A percentile compares a stretch with the other conserved stretches of the same genome.
Conservation (phyloP, 2,113 vertebrate genomes). For the Martes martes region DNA sequence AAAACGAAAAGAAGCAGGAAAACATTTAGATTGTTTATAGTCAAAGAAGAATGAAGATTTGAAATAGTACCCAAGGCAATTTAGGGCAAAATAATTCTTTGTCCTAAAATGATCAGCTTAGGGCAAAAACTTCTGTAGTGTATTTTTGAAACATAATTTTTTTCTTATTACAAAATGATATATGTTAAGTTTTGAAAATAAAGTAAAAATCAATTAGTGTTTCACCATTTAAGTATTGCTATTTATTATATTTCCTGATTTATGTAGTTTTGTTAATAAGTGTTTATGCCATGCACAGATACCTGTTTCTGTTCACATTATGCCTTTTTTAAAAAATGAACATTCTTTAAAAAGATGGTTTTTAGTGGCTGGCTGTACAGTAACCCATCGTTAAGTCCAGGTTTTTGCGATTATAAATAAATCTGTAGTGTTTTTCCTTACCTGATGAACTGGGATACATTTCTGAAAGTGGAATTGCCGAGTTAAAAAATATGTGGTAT, state of each 20-base stretch:
- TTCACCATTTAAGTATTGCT: neutral
- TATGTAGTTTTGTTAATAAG: neutral
- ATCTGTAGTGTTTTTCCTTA: neutral
- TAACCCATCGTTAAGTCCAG: neutral
- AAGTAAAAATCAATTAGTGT: neutral
- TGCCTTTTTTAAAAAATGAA: neutral
- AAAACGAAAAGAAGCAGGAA: neutral
- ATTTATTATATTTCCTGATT: neutral
- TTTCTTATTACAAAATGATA: neutral
- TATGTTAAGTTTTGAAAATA: slow-evolving; percentile 2
- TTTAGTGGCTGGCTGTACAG: neutral
- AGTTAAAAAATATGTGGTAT: neutral
- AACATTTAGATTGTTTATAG: slow-evolving; percentile 31
- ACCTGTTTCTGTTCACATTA: neutral
- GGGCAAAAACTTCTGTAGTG: neutral
- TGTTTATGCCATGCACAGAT: neutral
- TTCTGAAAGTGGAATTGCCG: neutral
- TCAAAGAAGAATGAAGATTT: slow-evolving; percentile 16
- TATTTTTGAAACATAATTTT: neutral
- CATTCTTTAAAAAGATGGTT: neutral
- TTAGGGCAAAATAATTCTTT: slow-evolving; percentile 20
- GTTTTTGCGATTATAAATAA: neutral
- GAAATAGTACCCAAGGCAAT: neutral
- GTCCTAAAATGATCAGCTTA: neutral
- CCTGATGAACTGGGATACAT: neutral